A percentile compares a stretch with the other conserved stretches of the same genome.
These are phyloP conservation scores for Euwallacea similis DNA, from an alignment of 1,140 invertebrate genomes.

Conservation along the genomic window DNA sequence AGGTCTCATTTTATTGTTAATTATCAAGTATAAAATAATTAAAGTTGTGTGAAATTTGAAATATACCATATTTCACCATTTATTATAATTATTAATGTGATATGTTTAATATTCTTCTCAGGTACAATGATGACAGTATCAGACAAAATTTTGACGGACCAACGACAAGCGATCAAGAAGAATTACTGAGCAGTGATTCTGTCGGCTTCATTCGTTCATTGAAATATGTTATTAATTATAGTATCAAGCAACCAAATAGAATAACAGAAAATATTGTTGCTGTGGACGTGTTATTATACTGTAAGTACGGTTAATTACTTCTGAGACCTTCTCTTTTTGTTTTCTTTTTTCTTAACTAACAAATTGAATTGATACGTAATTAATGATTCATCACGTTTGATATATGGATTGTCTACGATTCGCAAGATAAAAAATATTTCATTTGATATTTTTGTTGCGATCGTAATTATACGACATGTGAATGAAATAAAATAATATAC, in stretches of 20 bases:
- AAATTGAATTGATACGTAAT: background rate
- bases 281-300: conserved; percentile 54
- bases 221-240: conserved; percentile 50
- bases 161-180: conserved; percentile 43
- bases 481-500: no score
- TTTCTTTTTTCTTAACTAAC: conserved; percentile 46
- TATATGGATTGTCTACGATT: no score
- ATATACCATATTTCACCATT: background rate
- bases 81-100: background rate
- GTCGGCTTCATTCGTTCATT: conserved; percentile 52
- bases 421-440: no score
- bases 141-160: conserved; percentile 50
- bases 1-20: no score
- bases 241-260: conserved; percentile 53
- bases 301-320: conserved; percentile 36
- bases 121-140: conserved; percentile 53
- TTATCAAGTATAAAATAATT: no score
- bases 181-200: conserved; percentile 40
- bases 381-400: conserved; percentile 2
- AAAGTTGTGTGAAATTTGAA: no score
- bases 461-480: no score
- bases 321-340: background rate
- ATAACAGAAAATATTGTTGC: conserved; percentile 58
- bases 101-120: conserved; percentile 31
- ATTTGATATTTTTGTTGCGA: no score